Conservation (phyloP, 2,888 invertebrate genomes). For the Cephalotes varians region DNA sequence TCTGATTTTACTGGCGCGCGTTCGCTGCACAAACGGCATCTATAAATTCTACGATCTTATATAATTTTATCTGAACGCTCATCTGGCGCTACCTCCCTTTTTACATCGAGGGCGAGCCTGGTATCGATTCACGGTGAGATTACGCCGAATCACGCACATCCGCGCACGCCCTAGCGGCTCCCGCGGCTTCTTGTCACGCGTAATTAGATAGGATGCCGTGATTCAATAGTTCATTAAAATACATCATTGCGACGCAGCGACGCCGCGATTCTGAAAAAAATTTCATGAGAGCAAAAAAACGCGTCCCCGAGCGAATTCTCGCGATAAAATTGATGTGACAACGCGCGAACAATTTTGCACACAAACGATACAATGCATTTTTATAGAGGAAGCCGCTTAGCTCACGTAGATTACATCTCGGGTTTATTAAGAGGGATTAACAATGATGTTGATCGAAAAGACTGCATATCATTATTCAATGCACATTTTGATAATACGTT, state of each 20-base stretch:
- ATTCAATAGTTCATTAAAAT: conserved; percentile 54
- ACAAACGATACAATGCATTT: conserved; percentile 35
- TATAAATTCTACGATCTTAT: conserved; percentile 15
- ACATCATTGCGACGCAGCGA: conserved; percentile 17
- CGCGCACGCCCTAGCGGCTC: conserved; percentile 46
- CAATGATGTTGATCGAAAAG: conserved; percentile 3
- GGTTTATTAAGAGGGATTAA: conserved; percentile 10
- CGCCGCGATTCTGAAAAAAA: conserved; percentile 20
- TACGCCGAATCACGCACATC: conserved; percentile 54
- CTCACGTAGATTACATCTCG: conserved; percentile 7
- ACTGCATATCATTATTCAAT: background rate
- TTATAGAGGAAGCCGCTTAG: conserved; percentile 21
- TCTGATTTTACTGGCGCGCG: background rate
- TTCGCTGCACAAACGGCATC: background rate
- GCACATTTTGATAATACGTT: background rate
- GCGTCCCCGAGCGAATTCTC: conserved; percentile 32
- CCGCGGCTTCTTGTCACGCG: conserved; percentile 30
- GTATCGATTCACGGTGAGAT: conserved; percentile 46
- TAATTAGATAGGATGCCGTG: conserved; percentile 49
- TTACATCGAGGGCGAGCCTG: conserved; percentile 29
- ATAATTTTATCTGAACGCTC: conserved; percentile 30
- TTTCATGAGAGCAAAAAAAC: conserved; percentile 42
- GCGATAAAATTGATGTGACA: conserved; percentile 13
- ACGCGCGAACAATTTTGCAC: conserved; percentile 31
- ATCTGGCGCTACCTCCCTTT: conserved; percentile 23